Conservation (phyloP, 2,113 vertebrate genomes). For the Vicugna pacos region DNA sequence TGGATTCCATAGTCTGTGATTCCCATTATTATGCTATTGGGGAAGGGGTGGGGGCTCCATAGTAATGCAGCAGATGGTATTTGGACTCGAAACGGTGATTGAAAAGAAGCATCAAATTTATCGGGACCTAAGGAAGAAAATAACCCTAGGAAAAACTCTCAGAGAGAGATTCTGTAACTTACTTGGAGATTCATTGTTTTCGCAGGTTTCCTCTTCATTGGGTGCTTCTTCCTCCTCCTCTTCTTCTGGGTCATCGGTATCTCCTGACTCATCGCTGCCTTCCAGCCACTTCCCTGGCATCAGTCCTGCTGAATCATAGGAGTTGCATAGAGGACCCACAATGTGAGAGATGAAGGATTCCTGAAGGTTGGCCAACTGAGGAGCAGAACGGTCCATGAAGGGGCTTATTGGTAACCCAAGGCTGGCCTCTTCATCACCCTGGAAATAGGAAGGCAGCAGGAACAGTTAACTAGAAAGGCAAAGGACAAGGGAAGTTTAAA, state of each 20-base stretch:
- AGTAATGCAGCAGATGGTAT: not conserved
- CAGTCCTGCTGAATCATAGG: conserved; percentile 95
- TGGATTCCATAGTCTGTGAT: not conserved
- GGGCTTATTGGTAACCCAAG: conserved; percentile 97
- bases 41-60: not conserved
- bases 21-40: not conserved
- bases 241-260: conserved; percentile 88
- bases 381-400: conserved; percentile 98
- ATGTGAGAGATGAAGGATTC: conserved; percentile 99
- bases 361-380: conserved; percentile 97
- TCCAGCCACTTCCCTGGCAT: conserved; percentile 97
- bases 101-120: not conserved
- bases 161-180: conserved; percentile 54
- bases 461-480: conserved; percentile 6
- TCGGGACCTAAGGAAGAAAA: not conserved
- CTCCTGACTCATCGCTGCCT: conserved; percentile 89
- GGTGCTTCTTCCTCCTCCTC: conserved; percentile 82
- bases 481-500: not conserved
- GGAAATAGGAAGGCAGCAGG: not conserved
- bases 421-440: conserved; percentile 98
- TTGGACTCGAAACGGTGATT: not conserved
- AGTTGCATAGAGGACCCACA: conserved; percentile 97
- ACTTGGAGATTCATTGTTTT: conserved; percentile 90
- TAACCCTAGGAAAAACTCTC: not conserved
- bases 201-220: conserved; percentile 91